phyloP scores from a whole-genome alignment of 2,888 invertebrate species.

The Autographa pulchrina region DNA sequence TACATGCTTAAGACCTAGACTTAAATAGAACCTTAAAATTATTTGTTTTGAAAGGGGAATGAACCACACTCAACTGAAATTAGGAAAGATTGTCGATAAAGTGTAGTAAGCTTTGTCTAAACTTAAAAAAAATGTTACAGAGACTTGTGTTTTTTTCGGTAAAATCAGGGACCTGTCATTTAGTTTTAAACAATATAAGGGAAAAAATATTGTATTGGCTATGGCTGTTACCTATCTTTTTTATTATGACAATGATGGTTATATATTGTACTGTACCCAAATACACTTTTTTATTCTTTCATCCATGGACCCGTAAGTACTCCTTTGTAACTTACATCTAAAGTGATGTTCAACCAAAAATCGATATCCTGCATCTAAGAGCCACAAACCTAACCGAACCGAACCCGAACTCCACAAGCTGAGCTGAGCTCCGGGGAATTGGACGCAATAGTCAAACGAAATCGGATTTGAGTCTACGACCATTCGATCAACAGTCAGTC shows the following conservation, averaged over 20 bases:
- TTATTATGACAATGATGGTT: too few species aligned
- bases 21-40: background rate
- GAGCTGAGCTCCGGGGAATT: conserved; percentile 48
- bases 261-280: too few species aligned
- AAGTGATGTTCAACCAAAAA: conserved; percentile 23
- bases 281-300: background rate
- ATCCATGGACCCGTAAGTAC: background rate
- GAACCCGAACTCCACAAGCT: conserved; percentile 22
- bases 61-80: background rate
- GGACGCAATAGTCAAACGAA: conserved; percentile 52
- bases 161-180: too few species aligned
- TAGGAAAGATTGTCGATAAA: background rate
- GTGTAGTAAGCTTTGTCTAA: background rate
- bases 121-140: background rate
- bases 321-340: conserved; percentile 10
- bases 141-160: too few species aligned
- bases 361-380: conserved; percentile 30
- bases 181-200: too few species aligned
- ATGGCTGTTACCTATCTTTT: too few species aligned
- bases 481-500: conserved; percentile 50
- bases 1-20: background rate
- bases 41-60: background rate
- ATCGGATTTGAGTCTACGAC: conserved; percentile 49
- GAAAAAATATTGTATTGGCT: too few species aligned
- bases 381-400: conserved; percentile 25